phyloP scores from a whole-genome alignment of 2,888 invertebrate genomes.

The Seira ritae region DNA sequence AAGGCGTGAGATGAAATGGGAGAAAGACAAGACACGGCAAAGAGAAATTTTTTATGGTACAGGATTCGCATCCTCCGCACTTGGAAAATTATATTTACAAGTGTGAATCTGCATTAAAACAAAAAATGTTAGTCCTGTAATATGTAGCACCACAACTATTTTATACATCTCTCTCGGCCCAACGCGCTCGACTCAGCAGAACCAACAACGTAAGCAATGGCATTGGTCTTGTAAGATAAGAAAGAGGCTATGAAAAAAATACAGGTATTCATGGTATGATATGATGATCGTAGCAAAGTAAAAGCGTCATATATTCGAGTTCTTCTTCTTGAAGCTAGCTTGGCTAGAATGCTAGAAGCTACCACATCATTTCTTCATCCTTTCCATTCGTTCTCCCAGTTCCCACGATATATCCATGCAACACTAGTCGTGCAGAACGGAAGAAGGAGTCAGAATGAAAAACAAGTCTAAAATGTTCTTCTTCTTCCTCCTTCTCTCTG shows the following conservation, averaged over 20 bases:
- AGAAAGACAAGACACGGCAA: not conserved
- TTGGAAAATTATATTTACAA: not conserved
- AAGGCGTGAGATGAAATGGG: not conserved
- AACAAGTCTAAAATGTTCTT: not conserved
- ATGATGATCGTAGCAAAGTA: too few species aligned
- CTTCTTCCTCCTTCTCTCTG: constrained; percentile 28
- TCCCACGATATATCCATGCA: constrained; percentile 3
- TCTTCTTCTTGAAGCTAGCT: not conserved
- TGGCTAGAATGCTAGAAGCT: too few species aligned
- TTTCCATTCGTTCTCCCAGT: too few species aligned
- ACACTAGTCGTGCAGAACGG: constrained; percentile 11
- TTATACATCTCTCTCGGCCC: not conserved
- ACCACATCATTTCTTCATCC: not conserved
- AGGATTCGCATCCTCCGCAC: not conserved
- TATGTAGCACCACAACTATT: not conserved
- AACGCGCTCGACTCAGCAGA: too few species aligned
- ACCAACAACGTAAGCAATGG: not conserved
- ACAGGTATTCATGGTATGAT: constrained; percentile 4
- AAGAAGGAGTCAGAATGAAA: not conserved
- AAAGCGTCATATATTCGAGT: too few species aligned
- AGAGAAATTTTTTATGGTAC: not conserved
- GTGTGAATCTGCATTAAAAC: not conserved
- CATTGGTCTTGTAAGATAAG: constrained; percentile 2
- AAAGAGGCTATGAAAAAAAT: not conserved
- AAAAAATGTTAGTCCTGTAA: not conserved